Evolutionary conservation across 2,113 vertebrate species (phyloP), one percentile per base, ranked within the genome.

Genomic region (Baryphthengus martii): DNA sequence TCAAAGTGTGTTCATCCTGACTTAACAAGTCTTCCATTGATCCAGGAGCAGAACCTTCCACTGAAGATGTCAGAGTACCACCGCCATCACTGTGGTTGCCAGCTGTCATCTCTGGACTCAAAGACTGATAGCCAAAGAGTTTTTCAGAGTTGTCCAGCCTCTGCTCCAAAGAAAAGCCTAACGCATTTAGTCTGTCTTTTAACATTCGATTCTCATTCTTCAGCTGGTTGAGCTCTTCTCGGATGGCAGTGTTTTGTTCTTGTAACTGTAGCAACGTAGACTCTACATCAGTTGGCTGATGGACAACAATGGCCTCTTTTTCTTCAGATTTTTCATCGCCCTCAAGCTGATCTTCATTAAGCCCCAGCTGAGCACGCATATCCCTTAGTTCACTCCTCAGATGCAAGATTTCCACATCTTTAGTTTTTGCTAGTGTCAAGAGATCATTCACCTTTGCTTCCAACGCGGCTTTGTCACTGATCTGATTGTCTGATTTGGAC

Each of bases 171-270:
- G 99, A 99, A 98, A 99, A 99, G 49, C 99, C 99, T 91, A 99
- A 84, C 0, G 99, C 99, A 17, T 99, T 99, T 52, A 99, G 94
- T 15, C 99, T 98, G 93, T 99, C 99, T 95, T 99, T 99, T 29
- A 99, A 95, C 99, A 99, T 99, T 53, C 99, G 97, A 93, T 99
- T 99, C 96, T 99, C 99, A 18, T 98, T 99, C 94, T 99, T 99
- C 31, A 99, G 96, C 93, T 99, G 98, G 96, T 98, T 99, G 66
- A 99, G 98, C 80, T 99, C 99, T 65, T 98, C 99, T 29, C 98
- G 97, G 96, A 99, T 99, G 97, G 98, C 98, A 42, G 98, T 96
- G 93, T 99, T 99, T 96, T 99, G 99, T 28, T 99, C 99, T 96
- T 99, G 99, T 63, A 99, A 79, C 88, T 99, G 98, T 44, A 99